Base-by-base conservation (phyloP, 1,140 invertebrate species). In the Hestina assimilis region DNA sequence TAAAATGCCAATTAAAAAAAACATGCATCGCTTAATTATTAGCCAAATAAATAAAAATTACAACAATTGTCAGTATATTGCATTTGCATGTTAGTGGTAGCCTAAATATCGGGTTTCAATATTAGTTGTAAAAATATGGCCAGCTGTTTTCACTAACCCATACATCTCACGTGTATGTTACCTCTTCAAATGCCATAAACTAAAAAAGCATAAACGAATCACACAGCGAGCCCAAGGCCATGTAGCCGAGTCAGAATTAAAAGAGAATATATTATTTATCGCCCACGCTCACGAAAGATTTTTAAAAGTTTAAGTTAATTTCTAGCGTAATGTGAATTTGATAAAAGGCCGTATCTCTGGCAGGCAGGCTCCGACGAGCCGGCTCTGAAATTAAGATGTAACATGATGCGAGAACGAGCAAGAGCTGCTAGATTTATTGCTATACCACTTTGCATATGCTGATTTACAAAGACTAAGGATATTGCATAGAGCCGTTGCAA, bases 361-460 rank as follows among this genome's bases (percentile, higher is more conserved):
- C 75, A 65, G 69, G 75, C 79, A 84, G 81, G 75, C 82, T 81
- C 77, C 80, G 79, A 69, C 75, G 79, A 78, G 80, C 79, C 76
- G 77, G 78, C 74, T 79, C 76, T 83, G 84, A 89, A 89, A 89
- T 89, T 89, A 89, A 89, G 89, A 89, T 89, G 89, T 89, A 89
- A 89, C 89, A 89, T 89, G 89, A 89, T 89, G 87, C 89, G 89
- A 87, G 86, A 89, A 89, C 89, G 89, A 89, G 83, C 83, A 85
- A 87, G 84, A 87, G 75, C 83, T 75, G 78, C 75, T 82, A 89
- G 89, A 89, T 89, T 89, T 89, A 89, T 89, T 85, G 82, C 86
- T 85, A 83, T 83, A 87, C 89, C 87, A 89, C 87, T 89, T 89
- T 89, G 87, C 89, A 89, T 89, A 89, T 89, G 89, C 89, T 89